Conservation (phyloP, 1,140 invertebrate genomes). For the Drosophila ananassae region DNA sequence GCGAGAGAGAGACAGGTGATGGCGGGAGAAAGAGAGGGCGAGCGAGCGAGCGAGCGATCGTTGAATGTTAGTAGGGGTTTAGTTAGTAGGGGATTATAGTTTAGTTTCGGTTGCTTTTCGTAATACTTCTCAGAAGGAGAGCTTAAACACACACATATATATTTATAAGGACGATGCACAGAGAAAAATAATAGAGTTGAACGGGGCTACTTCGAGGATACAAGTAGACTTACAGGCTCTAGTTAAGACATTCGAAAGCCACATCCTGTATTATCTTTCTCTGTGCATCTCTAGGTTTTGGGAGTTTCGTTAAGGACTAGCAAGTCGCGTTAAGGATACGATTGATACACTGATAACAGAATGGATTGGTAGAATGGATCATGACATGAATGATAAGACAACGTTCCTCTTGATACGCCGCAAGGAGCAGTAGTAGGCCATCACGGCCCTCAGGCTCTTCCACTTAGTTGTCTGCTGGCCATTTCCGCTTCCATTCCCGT, state of each 20-base stretch:
- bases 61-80: constrained; percentile 26
- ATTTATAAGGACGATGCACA: constrained; percentile 2
- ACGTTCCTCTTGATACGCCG: constrained; percentile 94
- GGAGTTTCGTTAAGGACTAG: constrained; percentile 8
- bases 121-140: constrained; percentile 39
- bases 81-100: constrained; percentile 18
- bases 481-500: constrained; percentile 15
- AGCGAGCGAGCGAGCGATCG: constrained; percentile 25
- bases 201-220: no score
- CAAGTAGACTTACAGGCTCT: no score
- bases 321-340: constrained; percentile 19
- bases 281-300: constrained; percentile 7
- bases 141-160: constrained; percentile 7
- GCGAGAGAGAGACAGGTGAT: constrained; percentile 9
- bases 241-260: no score
- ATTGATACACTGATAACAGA: constrained; percentile 25
- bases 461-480: constrained; percentile 88
- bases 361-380: constrained; percentile 18
- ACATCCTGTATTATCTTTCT: constrained; percentile 7
- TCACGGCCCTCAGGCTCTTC: constrained; percentile 92
- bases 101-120: constrained; percentile 12
- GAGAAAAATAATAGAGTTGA: neutral
- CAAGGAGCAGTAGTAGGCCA: constrained; percentile 93
- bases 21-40: constrained; percentile 14
- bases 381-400: constrained; percentile 33